These are phyloP conservation scores for Rhyzopertha dominica DNA, from an alignment of 1,140 invertebrate genomes.

Conservation along the genomic window DNA sequence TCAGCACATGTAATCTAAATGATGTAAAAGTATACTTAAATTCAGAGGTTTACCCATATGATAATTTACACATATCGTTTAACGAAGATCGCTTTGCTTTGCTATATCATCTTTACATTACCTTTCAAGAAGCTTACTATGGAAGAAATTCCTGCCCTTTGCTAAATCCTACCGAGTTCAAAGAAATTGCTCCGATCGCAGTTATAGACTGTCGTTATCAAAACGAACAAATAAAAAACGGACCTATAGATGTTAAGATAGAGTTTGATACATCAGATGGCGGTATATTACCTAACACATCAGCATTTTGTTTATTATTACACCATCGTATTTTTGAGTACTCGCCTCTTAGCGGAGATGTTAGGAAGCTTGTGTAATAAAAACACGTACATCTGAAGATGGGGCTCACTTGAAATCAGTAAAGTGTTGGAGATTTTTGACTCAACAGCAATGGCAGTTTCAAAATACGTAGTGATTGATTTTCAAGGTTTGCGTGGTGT, in stretches of 20 bases:
- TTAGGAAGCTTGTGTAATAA: slow-evolving; percentile 11
- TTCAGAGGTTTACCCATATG: slow-evolving; percentile 32
- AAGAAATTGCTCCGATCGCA: slow-evolving; percentile 20
- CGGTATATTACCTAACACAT: slow-evolving; percentile 21
- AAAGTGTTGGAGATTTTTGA: too few species aligned
- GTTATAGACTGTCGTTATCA: slow-evolving; percentile 33
- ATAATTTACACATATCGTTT: slow-evolving; percentile 32
- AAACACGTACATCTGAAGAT: too few species aligned
- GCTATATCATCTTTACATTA: slow-evolving; percentile 33
- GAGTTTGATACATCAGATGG: slow-evolving; percentile 26
- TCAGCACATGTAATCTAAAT: too few species aligned
- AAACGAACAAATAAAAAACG: slow-evolving; percentile 25
- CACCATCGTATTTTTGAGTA: slow-evolving; percentile 31
- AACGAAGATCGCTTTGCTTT: slow-evolving; percentile 18
- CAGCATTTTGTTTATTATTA: slow-evolving; percentile 32
- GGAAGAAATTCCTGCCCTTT: slow-evolving; percentile 17
- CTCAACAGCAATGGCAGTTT: too few species aligned
- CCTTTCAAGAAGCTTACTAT: slow-evolving; percentile 32
- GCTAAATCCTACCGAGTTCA: slow-evolving; percentile 8
- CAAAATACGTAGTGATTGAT: too few species aligned
- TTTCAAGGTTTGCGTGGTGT: too few species aligned
- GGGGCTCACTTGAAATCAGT: too few species aligned
- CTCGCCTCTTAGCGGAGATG: slow-evolving; percentile 10
- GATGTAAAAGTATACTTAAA: slow-evolving; percentile 34
- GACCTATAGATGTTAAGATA: slow-evolving; percentile 27